Evolutionary conservation across 2,888 invertebrate species (phyloP), one percentile per base, ranked within the genome.

Genomic region (Polydrusus cervinus): DNA sequence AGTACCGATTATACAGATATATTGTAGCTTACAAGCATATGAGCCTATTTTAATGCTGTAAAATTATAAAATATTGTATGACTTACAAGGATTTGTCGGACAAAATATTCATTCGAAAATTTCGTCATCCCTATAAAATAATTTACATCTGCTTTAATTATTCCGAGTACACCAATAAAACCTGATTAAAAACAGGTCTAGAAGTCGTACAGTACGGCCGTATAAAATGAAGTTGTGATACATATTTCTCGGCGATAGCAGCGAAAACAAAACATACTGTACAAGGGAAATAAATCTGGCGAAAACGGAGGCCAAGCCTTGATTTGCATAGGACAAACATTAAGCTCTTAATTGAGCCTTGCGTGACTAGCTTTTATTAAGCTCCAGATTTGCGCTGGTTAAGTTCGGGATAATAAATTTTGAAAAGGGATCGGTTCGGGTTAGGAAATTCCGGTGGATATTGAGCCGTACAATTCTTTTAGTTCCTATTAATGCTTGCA

Each of bases 311-410:
- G 75, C 75, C 75, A 68, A 74, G 78, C 78, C 77, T 74, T 79
- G 78, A 84, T 84, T 84, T 84, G 79, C 84, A 84, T 84, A 81
- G 81, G 82, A 83, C 82, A 79, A 82, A 82, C 83, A 82, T 84
- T 84, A 83, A 82, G 81, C 81, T 80, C 82, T 84, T 83, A 84
- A 84, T 84, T 83, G 81, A 83, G 81, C 78, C 77, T 83, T 79
- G 83, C 83, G 83, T 83, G 83, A 82, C 82, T 80, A 80, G 81
- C 81, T 81, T 82, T 82, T 83, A 83, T 83, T 83, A 82, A 76
- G 75, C 66, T 61, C 65, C 69, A 65, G 74, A 60, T 65, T 74
- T 71, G 71, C 66, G 62, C 47, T 45, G 71, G 61, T 66, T 61
- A 64, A 53, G 25, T 64, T 40, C 68, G 62, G 40, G 55, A 38